phyloP scores from a whole-genome alignment of 2,888 invertebrate genomes.

The Diadromus collaris region DNA sequence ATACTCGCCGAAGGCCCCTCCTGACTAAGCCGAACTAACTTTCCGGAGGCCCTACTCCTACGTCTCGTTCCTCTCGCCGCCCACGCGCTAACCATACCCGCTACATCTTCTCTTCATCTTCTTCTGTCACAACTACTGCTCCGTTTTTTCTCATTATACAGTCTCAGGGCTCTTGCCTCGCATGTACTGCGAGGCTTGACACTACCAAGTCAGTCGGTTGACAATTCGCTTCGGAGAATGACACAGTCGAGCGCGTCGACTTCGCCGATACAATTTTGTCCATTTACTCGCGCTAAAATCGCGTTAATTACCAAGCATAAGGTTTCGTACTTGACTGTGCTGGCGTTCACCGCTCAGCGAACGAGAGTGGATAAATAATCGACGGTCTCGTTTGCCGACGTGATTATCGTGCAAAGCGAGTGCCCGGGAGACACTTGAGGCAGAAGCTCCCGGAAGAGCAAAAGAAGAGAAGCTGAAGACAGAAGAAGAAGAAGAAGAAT shows the following conservation, averaged over 20 bases:
- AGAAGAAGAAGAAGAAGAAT: not conserved
- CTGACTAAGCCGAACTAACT: conserved; percentile 49
- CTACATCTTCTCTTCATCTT: conserved; percentile 13
- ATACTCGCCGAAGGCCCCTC: conserved; percentile 50
- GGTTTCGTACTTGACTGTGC: not conserved
- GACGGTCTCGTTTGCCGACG: conserved; percentile 4
- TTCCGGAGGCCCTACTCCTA: conserved; percentile 67
- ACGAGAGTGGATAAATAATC: conserved; percentile 2
- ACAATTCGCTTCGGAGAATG: conserved; percentile 45
- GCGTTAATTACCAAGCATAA: not conserved
- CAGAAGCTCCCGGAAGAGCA: not conserved
- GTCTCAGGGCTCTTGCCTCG: not conserved
- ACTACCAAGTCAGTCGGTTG: conserved; percentile 47
- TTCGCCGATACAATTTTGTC: too few relatives aligned
- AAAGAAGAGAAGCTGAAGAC: conserved; percentile 1
- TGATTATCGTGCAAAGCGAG: conserved; percentile 20
- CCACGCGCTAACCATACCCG: conserved; percentile 36
- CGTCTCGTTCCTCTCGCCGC: conserved; percentile 53
- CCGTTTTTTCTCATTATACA: conserved; percentile 25
- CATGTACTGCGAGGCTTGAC: conserved; percentile 14
- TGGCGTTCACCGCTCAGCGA: too few relatives aligned
- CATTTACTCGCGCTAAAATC: not conserved
- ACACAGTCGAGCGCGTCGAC: not conserved
- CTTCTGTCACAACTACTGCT: conserved; percentile 3
- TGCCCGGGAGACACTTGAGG: conserved; percentile 17